Evolutionary conservation across 2,797 vertebrate genomes (phyloP).

Genomic region (Neopelma chrysocephalum): DNA sequence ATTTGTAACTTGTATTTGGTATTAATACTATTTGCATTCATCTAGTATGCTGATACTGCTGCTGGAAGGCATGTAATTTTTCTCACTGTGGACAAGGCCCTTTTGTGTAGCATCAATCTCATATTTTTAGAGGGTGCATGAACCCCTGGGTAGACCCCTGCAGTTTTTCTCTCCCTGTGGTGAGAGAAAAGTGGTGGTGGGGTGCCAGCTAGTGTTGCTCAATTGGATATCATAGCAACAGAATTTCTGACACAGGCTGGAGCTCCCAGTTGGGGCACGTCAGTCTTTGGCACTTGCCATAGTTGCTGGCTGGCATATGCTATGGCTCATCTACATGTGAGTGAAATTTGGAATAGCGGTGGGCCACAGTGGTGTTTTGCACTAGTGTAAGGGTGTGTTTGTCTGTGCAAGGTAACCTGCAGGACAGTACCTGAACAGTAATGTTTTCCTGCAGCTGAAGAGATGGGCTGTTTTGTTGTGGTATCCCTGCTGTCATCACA

Average conservation of each 20-base stretch:
- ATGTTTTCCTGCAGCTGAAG: background rate
- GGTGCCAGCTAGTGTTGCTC: background rate
- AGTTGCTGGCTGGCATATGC: background rate
- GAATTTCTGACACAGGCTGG: background rate
- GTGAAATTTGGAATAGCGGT: background rate
- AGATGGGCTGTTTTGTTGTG: background rate
- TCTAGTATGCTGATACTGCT: background rate
- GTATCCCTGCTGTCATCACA: background rate
- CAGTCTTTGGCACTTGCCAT: background rate
- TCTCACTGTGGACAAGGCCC: background rate
- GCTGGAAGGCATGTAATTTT: background rate
- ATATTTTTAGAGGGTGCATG: background rate
- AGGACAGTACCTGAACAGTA: fast-evolving
- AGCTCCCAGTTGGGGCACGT: fast-evolving
- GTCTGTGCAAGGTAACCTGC: background rate
- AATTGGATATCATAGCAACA: background rate
- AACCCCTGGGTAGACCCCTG: background rate
- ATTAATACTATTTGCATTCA: background rate
- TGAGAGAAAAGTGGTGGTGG: background rate
- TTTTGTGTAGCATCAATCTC: background rate
- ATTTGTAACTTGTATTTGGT: background rate
- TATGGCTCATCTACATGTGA: fast-evolving
- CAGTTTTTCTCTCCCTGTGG: background rate
- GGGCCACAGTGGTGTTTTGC: background rate
- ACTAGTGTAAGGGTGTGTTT: background rate